phyloP scores from a whole-genome alignment of 2,888 invertebrate genomes.

The Synergus laeviventris region DNA sequence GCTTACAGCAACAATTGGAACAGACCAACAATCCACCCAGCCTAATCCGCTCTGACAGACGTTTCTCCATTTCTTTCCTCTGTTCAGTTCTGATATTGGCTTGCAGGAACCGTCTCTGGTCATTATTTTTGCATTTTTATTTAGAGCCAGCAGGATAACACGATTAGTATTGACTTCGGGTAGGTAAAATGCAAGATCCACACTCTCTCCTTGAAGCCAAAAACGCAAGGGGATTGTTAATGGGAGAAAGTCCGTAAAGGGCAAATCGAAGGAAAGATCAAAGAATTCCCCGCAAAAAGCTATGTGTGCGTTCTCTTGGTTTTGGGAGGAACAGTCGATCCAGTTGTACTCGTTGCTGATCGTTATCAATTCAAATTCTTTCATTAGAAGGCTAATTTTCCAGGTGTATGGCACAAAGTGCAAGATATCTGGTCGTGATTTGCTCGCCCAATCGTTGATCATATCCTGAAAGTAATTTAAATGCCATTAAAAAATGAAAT shows the following conservation, averaged over 20 bases:
- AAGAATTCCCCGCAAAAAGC: conserved; percentile 96
- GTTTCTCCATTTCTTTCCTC: conserved; percentile 87
- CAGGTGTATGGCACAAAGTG: conserved; percentile 98
- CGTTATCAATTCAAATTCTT: conserved; percentile 96
- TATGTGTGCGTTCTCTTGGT: conserved; percentile 95
- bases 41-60: conserved; percentile 85
- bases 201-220: conserved; percentile 96
- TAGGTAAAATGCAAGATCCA: conserved; percentile 92
- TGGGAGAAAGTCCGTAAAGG: conserved; percentile 96
- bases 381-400: conserved; percentile 92
- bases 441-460: conserved; percentile 97
- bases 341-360: conserved; percentile 98
- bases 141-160: conserved; percentile 88
- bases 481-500: background rate
- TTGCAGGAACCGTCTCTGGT: conserved; percentile 84
- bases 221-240: conserved; percentile 92
- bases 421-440: conserved; percentile 93
- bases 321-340: conserved; percentile 98
- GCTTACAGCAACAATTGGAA: conserved; percentile 94
- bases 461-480: conserved; percentile 80
- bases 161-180: conserved; percentile 95
- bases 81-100: conserved; percentile 77
- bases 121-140: conserved; percentile 91
- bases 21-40: conserved; percentile 98
- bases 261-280: conserved; percentile 94